phyloP scores from a whole-genome alignment of 2,113 vertebrate genomes.

The Callopanchax toddi region DNA sequence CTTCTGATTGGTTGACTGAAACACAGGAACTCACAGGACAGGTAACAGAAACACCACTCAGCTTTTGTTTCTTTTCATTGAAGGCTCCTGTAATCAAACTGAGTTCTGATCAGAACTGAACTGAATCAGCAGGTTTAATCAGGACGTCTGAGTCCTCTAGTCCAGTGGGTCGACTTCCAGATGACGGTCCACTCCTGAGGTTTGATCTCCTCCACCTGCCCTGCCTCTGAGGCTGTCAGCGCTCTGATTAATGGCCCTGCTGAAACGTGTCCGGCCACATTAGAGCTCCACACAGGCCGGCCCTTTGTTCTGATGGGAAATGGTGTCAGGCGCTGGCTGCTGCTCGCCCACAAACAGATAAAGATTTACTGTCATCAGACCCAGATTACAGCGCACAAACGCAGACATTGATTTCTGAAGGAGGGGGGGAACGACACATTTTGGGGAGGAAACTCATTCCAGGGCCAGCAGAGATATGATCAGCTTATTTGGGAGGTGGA shows the following conservation, averaged over 20 bases:
- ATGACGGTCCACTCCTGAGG: not conserved
- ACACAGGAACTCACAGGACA: too few relatives aligned
- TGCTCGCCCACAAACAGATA: slow-evolving; percentile 96
- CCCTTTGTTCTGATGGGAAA: slow-evolving; percentile 97
- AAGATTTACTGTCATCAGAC: slow-evolving; percentile 99
- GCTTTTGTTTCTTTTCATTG: too few relatives aligned
- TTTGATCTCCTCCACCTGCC: slow-evolving; percentile 48
- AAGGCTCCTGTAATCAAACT: too few relatives aligned
- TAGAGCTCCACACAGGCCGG: slow-evolving; percentile 89
- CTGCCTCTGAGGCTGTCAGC: slow-evolving; percentile 81
- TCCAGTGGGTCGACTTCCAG: too few relatives aligned
- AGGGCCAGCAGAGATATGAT: slow-evolving; percentile 94
- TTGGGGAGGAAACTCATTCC: slow-evolving; percentile 99
- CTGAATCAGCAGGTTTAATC: too few relatives aligned
- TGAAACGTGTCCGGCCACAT: slow-evolving; percentile 94
- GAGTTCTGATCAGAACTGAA: too few relatives aligned
- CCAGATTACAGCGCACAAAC: slow-evolving; percentile 96
- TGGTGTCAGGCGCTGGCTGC: slow-evolving; percentile 92
- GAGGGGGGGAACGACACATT: slow-evolving; percentile 84
- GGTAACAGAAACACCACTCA: too few relatives aligned
- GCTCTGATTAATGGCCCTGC: slow-evolving; percentile 93
- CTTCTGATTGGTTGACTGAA: too few relatives aligned
- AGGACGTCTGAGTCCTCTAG: too few relatives aligned
- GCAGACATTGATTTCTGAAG: slow-evolving; percentile 92
- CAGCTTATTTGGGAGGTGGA: slow-evolving; percentile 97